phyloP scores from a whole-genome alignment of 2,888 invertebrate genomes.

The Cataglyphis rosenhaueri region DNA sequence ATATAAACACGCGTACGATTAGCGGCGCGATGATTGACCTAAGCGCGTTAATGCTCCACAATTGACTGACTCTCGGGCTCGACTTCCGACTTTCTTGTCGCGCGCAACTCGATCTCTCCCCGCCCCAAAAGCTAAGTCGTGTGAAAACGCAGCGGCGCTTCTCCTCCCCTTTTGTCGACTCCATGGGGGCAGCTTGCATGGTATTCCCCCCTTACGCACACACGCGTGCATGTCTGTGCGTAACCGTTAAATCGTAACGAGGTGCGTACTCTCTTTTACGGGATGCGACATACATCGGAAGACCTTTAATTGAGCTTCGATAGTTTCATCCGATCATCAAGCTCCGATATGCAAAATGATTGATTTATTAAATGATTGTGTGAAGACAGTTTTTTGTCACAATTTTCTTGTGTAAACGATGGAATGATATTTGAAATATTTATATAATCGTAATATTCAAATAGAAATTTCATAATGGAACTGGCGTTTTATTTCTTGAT shows the following conservation, averaged over 20 bases:
- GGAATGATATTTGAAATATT: not conserved
- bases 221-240: constrained; percentile 47
- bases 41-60: constrained; percentile 61
- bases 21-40: constrained; percentile 59
- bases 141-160: constrained; percentile 67
- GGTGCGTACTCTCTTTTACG: constrained; percentile 52
- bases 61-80: constrained; percentile 74
- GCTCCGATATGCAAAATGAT: constrained; percentile 22
- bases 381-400: not conserved
- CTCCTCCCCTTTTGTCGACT: constrained; percentile 66
- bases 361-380: not conserved
- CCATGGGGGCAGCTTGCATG: constrained; percentile 60
- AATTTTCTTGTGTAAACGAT: not conserved
- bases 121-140: constrained; percentile 75
- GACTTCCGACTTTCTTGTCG: constrained; percentile 79
- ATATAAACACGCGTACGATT: not conserved
- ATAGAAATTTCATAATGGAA: not conserved
- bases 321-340: constrained; percentile 22
- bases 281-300: constrained; percentile 42
- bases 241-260: constrained; percentile 76
- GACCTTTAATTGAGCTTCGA: constrained; percentile 27
- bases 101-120: constrained; percentile 66
- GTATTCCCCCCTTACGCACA: not conserved
- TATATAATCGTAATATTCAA: not conserved
- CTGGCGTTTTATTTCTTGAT: not conserved